Percentiles rank a stretch among this genome's conserved stretches.
These are phyloP conservation scores for Exocentrus adspersus DNA, from an alignment of 2,888 invertebrate species.

Conservation along the genomic window DNA sequence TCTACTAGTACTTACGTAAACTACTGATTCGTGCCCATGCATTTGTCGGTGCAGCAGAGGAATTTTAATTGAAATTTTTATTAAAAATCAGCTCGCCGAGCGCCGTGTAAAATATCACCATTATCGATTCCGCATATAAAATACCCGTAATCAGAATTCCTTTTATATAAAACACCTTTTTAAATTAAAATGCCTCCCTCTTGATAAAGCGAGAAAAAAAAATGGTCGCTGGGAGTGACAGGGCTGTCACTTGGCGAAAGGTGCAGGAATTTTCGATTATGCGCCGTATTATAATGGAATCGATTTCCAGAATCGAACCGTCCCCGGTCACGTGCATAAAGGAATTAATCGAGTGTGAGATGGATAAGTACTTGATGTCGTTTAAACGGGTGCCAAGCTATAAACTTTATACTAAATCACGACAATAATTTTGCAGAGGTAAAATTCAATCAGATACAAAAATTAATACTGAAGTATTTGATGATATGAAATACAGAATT, in stretches of 20 bases:
- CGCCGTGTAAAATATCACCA: neutral
- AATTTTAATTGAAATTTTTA: neutral
- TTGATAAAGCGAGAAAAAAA: neutral
- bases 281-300: neutral
- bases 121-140: slow-evolving; percentile 1
- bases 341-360: neutral
- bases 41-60: neutral
- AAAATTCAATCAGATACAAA: too few species aligned
- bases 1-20: too few species aligned
- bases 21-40: too few species aligned
- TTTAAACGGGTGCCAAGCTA: neutral
- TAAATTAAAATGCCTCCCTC: neutral
- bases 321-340: neutral
- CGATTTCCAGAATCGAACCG: neutral
- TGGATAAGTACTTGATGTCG: neutral
- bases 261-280: neutral
- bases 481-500: too few species aligned
- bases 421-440: too few species aligned
- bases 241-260: neutral
- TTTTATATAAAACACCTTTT: neutral
- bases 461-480: too few species aligned
- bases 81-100: neutral
- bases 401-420: neutral
- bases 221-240: neutral
- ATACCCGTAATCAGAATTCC: slow-evolving; percentile 1